Evolutionary conservation across 1,140 invertebrate species (phyloP), one percentile per base, ranked within the genome.

Genomic region (Onthophagus taurus): DNA sequence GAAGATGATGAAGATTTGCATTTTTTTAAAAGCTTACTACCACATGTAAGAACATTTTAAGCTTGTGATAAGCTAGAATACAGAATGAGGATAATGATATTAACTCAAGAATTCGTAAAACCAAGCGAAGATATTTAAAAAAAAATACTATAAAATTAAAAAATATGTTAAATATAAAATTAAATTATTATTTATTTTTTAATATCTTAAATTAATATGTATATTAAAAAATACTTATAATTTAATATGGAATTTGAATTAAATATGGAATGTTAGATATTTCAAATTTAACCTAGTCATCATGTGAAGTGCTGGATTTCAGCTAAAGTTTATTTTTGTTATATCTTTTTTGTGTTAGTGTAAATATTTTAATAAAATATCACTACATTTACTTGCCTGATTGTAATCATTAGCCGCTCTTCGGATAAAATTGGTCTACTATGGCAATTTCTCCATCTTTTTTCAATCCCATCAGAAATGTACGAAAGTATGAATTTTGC

Each of bases 391-490:
- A 26, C 23, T 26, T 26, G n/a, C 23, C 23, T 26, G 23, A 26
- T 36, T 36, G 16, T 36, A 36, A 36, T 36, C 7, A 36, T 36
- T 36, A 14, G 4, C 16, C 34, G 23, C 23, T 26, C 23, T 36
- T 36, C 34, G 34, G 34, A 36, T 36, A 36, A 36, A 36, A 36
- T 36, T 36, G 34, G 34, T 36, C 34, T 7, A 18, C 34, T 36
- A 36, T 36, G 34, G 19, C 34, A 18, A 36, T 36, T 36, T 36
- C n/a, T 36, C 34, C 31, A 31, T 13, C 7, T 31, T 9, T 31
- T 31, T 31, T 31, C 13, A 31, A 31, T 31, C 31, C 31, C 31
- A 31, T 31, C 13, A 31, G 7, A 31, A n/a, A 26, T 26, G 23
- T 26, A n/a, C 23, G 23, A 26, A 26, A 26, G 23, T 26, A 26